Base-by-base conservation (phyloP, 1,140 invertebrate species). In the Cotesia chilonis region DNA sequence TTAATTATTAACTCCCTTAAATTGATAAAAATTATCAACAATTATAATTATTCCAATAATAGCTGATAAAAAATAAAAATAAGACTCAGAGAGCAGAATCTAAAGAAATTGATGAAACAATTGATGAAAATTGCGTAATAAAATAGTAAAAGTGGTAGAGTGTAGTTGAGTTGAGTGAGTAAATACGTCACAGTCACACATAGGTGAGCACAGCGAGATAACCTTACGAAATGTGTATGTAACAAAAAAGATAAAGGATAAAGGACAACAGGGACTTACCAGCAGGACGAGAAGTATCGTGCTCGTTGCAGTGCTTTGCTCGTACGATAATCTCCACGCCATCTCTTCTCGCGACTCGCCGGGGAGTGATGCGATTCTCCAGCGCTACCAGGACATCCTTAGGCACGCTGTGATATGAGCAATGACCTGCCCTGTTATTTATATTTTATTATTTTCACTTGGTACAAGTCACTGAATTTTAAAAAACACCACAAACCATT, bases 231-330 rank as follows among this genome's bases (percentile, higher is more conserved):
- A 47, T 47, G 41, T 47, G 10, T 47, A 47, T 47, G 41, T 47
- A 47, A 47, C 6, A 47, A 9, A 47, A 9, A 47, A 47, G 41
- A 47, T 41, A 41, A 41, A 41, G 67, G 63, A 64, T 72, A 72
- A 72, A 72, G 64, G 70, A 72, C 7, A 76, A 82, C 84, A 47
- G 41, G 5, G 5, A 47, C 41, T 47, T 10, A 47, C 83, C 79
- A 87, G 84, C 85, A 87, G 75, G 64, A 86, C 77, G 76, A 86
- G 74, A 79, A 87, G 79, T 73, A 79, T 80, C 74, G 84, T 81
- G 80, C 83, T 83, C 72, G 82, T 83, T 77, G 81, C 78, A 69
- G 81, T 84, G 73, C 75, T 47, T 6, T 47, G 78, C 81, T 80
- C 79, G 72, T 83, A 78, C 54, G 79, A 77, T 79, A 81, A 81